Conservation (phyloP, 2,797 vertebrate species). For the Poecilia wingei region DNA sequence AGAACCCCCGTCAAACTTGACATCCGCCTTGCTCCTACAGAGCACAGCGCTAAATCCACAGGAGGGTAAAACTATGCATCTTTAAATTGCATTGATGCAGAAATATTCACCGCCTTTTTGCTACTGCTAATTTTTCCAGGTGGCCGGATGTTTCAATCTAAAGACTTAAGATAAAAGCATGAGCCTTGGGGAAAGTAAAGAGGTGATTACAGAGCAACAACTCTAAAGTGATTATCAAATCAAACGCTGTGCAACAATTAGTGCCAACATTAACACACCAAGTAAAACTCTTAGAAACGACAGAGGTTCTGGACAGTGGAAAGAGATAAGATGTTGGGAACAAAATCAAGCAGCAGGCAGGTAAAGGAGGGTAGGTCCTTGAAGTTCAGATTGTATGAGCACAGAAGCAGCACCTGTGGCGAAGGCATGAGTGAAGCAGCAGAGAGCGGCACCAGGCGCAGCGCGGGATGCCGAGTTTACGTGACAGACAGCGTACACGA, state of each 20-base stretch:
- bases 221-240: slow-evolving; percentile 17
- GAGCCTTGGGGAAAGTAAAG: slow-evolving; percentile 7
- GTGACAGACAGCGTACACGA: neutral
- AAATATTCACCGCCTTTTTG: neutral
- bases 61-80: too few species aligned
- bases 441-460: slow-evolving; percentile 23
- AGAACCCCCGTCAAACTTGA: too few species aligned
- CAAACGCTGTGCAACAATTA: slow-evolving; percentile 31
- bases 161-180: slow-evolving; percentile 25
- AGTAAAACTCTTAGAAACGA: slow-evolving; percentile 43
- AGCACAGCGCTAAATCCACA: too few species aligned
- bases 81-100: neutral
- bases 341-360: neutral
- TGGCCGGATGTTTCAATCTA: neutral
- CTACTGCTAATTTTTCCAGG: neutral
- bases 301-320: slow-evolving; percentile 2
- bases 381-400: slow-evolving; percentile 67
- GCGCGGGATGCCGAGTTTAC: slow-evolving; percentile 12
- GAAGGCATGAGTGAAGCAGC: slow-evolving; percentile 62
- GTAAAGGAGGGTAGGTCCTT: slow-evolving; percentile 34
- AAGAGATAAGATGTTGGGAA: neutral
- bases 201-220: neutral
- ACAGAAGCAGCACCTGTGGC: slow-evolving; percentile 72
- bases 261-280: slow-evolving; percentile 29
- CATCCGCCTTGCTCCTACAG: too few species aligned